Evolutionary conservation across 2,888 invertebrate species (phyloP).

Genomic region (Lordiphosa andalusiaca): DNA sequence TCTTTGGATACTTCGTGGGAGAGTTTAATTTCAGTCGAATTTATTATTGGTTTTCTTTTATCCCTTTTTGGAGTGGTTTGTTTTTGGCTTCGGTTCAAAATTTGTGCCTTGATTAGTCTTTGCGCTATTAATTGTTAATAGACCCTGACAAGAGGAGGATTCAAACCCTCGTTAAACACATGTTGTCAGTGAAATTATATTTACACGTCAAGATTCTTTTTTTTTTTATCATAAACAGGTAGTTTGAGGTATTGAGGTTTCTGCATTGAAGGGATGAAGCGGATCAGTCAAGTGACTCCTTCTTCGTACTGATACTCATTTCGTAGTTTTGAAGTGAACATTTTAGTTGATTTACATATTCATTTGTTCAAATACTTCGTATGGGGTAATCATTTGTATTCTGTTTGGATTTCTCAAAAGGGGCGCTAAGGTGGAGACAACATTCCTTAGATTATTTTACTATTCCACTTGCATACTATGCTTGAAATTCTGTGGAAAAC

Average conservation of each 20-base stretch:
- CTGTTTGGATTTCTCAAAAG: constrained; percentile 1
- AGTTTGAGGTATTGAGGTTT: background rate
- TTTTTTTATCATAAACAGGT: constrained; percentile 33
- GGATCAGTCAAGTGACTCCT: too few species aligned
- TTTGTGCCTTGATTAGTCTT: constrained; percentile 59
- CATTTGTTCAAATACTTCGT: constrained; percentile 21
- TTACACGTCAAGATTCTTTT: constrained; percentile 32
- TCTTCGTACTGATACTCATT: background rate
- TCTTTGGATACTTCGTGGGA: constrained; percentile 57
- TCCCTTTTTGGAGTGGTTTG: constrained; percentile 45
- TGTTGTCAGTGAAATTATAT: constrained; percentile 58
- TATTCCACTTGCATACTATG: constrained; percentile 21
- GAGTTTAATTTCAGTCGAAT: constrained; percentile 61
- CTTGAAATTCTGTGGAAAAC: constrained; percentile 15
- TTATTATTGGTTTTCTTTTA: constrained; percentile 40
- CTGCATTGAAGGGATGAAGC: background rate
- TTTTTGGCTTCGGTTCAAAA: constrained; percentile 36
- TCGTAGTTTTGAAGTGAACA: too few species aligned
- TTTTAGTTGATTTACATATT: background rate
- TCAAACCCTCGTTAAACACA: constrained; percentile 78
- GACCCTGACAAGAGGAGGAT: constrained; percentile 42
- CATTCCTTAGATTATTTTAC: constrained; percentile 18
- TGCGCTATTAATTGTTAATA: constrained; percentile 47
- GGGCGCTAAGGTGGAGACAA: background rate
- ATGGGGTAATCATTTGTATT: constrained; percentile 20